Percentiles rank a stretch among this genome's conserved stretches.
Conservation (phyloP, 2,888 invertebrate genomes). For the Scaptomyza reducta region DNA sequence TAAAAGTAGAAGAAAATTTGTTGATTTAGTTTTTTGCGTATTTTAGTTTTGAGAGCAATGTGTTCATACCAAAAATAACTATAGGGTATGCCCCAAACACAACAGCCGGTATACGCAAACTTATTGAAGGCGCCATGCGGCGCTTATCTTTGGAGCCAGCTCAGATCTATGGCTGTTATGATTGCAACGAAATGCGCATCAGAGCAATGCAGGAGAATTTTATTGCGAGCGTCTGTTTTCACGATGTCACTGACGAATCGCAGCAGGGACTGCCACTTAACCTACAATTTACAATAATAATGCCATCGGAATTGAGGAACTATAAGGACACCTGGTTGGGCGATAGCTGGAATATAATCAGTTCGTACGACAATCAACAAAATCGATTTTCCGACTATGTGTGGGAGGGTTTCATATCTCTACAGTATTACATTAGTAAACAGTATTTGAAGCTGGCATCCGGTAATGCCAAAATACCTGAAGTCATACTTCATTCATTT, state of each 20-base stretch:
- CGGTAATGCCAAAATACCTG: conserved; percentile 64
- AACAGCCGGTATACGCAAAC: conserved; percentile 23
- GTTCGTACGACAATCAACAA: conserved; percentile 84
- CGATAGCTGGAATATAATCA: conserved; percentile 28
- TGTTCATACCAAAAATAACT: conserved; percentile 49
- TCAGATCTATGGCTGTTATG: conserved; percentile 17
- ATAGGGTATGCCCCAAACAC: conserved; percentile 57
- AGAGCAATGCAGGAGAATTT: conserved; percentile 31
- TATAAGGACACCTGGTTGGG: conserved; percentile 56
- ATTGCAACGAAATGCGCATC: conserved; percentile 39
- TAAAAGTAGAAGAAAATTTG: background rate
- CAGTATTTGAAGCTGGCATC: conserved; percentile 72
- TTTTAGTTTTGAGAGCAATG: conserved; percentile 47
- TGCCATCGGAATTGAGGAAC: conserved; percentile 53
- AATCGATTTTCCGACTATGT: conserved; percentile 85
- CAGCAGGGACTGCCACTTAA: conserved; percentile 35
- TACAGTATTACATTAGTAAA: conserved; percentile 86
- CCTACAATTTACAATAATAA: conserved; percentile 42
- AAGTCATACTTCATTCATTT: conserved; percentile 85
- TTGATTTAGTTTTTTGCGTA: background rate
- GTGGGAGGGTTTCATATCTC: conserved; percentile 87
- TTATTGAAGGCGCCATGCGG: conserved; percentile 26
- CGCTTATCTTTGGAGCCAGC: conserved; percentile 11
- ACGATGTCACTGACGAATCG: conserved; percentile 22
- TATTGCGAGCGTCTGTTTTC: conserved; percentile 56